phyloP scores from a whole-genome alignment of 2,113 vertebrate species.

The Pelodiscus sinensis region DNA sequence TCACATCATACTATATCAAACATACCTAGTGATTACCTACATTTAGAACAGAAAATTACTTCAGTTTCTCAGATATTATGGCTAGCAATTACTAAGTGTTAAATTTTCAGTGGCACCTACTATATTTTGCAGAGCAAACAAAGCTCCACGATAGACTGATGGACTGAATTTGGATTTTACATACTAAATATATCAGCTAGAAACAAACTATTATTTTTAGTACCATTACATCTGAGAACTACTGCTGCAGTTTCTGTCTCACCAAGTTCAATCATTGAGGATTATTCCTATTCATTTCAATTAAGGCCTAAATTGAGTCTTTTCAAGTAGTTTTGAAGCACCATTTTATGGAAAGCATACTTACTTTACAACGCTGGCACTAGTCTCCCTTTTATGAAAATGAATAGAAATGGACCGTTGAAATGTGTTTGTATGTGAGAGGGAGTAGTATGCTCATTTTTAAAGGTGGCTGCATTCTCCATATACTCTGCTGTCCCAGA shows the following conservation, averaged over 20 bases:
- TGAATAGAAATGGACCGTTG: not conserved
- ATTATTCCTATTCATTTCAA: constrained; percentile 70
- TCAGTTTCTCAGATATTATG: not conserved
- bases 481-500: too few species aligned
- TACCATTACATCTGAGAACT: constrained; percentile 48
- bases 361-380: not conserved
- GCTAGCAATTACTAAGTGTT: not conserved
- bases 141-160: constrained; percentile 12
- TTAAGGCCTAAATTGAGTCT: constrained; percentile 53
- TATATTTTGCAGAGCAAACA: constrained; percentile 30
- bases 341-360: not conserved
- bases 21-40: not conserved
- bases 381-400: not conserved
- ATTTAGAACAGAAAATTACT: not conserved
- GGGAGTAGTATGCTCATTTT: rapidly evolving
- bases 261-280: constrained; percentile 53
- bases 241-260: constrained; percentile 62
- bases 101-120: not conserved
- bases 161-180: constrained; percentile 44
- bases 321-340: constrained; percentile 32
- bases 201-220: constrained; percentile 70
- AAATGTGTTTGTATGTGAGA: rapidly evolving
- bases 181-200: constrained; percentile 55
- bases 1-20: not conserved
- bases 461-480: not conserved